These are phyloP conservation scores for Axinella damicornis DNA, from an alignment of 37 sponge, comb jelly and placozoan genomes.

Conservation along the genomic window DNA sequence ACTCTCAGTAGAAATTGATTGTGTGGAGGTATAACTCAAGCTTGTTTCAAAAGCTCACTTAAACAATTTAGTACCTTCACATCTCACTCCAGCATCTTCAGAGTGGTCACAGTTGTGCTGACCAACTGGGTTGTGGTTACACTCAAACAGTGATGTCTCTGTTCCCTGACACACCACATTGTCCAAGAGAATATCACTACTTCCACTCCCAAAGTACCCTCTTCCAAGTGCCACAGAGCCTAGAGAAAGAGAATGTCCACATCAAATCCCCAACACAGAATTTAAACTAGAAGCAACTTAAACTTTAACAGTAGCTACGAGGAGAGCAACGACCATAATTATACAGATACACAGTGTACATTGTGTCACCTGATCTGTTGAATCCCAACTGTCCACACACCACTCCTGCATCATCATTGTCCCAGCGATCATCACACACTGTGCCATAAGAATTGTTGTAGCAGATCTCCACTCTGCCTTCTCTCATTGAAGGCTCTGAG, in stretches of 20 bases:
- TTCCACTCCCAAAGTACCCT: neutral
- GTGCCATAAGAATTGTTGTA: constrained; percentile 33
- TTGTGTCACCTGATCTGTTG: neutral
- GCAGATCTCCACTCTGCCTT: constrained; percentile 55
- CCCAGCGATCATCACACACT: constrained; percentile 39
- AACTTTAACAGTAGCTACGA: no score
- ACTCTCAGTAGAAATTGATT: no score
- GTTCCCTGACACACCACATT: neutral
- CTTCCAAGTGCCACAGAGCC: no score
- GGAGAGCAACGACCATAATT: no score
- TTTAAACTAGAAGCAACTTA: no score
- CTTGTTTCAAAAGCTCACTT: no score
- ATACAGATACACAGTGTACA: no score
- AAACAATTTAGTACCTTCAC: neutral
- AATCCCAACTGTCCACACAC: constrained; percentile 20
- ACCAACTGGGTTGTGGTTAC: neutral
- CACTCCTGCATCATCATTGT: constrained; percentile 38
- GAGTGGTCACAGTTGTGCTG: constrained; percentile 19
- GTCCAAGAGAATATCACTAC: neutral
- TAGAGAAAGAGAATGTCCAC: no score
- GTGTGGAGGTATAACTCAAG: no score
- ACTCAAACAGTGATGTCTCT: neutral
- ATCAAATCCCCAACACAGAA: no score
- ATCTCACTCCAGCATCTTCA: constrained; percentile 35
- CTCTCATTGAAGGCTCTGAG: neutral